Evolutionary conservation across 2,797 vertebrate genomes (phyloP).

Genomic region (Tapera naevia): DNA sequence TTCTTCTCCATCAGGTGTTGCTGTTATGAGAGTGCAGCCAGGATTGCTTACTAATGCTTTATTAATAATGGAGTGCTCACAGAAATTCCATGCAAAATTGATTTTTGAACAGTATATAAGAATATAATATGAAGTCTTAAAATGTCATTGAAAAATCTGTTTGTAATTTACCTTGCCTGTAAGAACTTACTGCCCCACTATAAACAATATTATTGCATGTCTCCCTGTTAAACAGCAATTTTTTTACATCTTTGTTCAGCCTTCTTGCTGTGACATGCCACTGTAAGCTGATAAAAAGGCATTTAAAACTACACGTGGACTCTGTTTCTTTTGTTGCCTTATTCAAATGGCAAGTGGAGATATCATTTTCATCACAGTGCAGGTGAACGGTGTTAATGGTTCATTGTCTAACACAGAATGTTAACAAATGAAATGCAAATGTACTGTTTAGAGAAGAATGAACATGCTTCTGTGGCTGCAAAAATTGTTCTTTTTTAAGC

Average conservation of each 20-base stretch:
- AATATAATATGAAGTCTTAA: conserved; percentile 72
- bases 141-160: conserved; percentile 79
- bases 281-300: conserved; percentile 64
- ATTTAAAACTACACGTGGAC: conserved; percentile 61
- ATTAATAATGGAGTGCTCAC: conserved; percentile 76
- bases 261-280: conserved; percentile 65
- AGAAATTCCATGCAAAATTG: conserved; percentile 77
- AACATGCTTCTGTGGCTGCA: conserved; percentile 6
- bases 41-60: conserved; percentile 68
- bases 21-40: conserved; percentile 36
- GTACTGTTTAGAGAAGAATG: background rate
- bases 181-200: conserved; percentile 61
- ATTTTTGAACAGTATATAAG: conserved; percentile 77
- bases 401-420: conserved; percentile 47
- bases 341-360: conserved; percentile 51
- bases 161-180: conserved; percentile 73
- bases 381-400: conserved; percentile 66
- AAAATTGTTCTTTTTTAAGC: background rate
- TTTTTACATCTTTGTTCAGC: conserved; percentile 72
- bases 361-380: conserved; percentile 45
- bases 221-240: conserved; percentile 68
- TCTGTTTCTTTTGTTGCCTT: conserved; percentile 57
- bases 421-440: conserved; percentile 53
- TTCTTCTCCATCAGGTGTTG: conserved; percentile 42
- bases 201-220: conserved; percentile 74